A percentile compares a stretch with the other conserved stretches of the same genome.
These are phyloP conservation scores for Adelosebastes latens DNA, from an alignment of 2,797 vertebrate species.

Conservation along the genomic window DNA sequence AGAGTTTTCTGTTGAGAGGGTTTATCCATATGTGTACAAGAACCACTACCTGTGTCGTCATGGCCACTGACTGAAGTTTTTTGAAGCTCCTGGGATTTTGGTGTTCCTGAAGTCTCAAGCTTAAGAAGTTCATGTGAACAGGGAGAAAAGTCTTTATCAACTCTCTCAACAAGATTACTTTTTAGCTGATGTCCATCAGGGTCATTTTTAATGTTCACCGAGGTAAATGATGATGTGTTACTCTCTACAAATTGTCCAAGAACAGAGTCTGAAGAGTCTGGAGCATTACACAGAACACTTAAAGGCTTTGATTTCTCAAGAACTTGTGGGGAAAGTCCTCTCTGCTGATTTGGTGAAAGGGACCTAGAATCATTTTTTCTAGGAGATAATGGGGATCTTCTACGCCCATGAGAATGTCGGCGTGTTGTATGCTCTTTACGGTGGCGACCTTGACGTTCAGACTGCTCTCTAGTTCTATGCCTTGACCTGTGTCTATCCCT, in stretches of 20 bases:
- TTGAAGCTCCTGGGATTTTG: constrained; percentile 17
- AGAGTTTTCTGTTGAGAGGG: constrained; percentile 30
- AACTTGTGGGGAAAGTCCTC: constrained; percentile 70
- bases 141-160: constrained; percentile 28
- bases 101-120: constrained; percentile 46
- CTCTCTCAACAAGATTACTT: constrained; percentile 17
- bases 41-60: not conserved
- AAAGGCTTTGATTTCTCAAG: constrained; percentile 74
- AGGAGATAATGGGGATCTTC: constrained; percentile 65
- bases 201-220: constrained; percentile 52
- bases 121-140: constrained; percentile 39
- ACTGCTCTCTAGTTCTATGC: constrained; percentile 68
- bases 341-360: constrained; percentile 63
- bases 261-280: constrained; percentile 64
- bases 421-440: constrained; percentile 63
- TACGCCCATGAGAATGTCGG: constrained; percentile 76
- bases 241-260: constrained; percentile 78
- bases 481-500: constrained; percentile 71
- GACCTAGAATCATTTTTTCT: constrained; percentile 64
- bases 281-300: constrained; percentile 34
- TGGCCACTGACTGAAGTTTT: constrained; percentile 13
- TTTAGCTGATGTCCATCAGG: constrained; percentile 46
- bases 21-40: constrained; percentile 29
- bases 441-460: constrained; percentile 63
- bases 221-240: constrained; percentile 32